These are phyloP conservation scores for Crioceris asparagi DNA, from an alignment of 2,888 invertebrate genomes.

Conservation along the genomic window DNA sequence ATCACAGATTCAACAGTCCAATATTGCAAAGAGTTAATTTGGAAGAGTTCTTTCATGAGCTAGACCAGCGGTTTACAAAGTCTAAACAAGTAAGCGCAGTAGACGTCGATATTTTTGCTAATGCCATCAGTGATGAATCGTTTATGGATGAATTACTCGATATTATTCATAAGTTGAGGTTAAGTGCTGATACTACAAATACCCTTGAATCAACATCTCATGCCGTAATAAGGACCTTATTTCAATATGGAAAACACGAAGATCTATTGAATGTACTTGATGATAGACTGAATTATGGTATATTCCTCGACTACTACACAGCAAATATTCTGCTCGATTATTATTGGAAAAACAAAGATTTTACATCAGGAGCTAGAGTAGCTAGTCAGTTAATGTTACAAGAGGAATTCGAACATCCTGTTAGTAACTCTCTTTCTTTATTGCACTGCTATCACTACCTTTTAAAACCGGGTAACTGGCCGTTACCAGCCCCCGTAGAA, in stretches of 20 bases:
- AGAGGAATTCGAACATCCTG: constrained; percentile 68
- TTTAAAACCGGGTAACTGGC: constrained; percentile 42
- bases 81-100: constrained; percentile 58
- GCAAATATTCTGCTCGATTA: constrained; percentile 73
- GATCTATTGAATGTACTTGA: constrained; percentile 62
- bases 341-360: constrained; percentile 59
- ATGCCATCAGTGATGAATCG: constrained; percentile 48
- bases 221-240: constrained; percentile 58
- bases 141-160: constrained; percentile 64
- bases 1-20: constrained; percentile 48
- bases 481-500: constrained; percentile 29
- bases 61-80: constrained; percentile 56
- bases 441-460: constrained; percentile 68
- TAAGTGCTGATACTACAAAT: constrained; percentile 58
- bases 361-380: constrained; percentile 60
- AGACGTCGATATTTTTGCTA: constrained; percentile 75
- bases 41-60: constrained; percentile 56
- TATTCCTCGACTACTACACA: constrained; percentile 76
- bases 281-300: constrained; percentile 76
- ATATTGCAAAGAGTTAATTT: constrained; percentile 50
- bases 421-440: constrained; percentile 57
- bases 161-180: constrained; percentile 58
- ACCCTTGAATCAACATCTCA: constrained; percentile 72
- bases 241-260: constrained; percentile 45
- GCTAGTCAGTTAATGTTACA: constrained; percentile 78